Evolutionary conservation across 2,113 vertebrate species (phyloP), one percentile per base, ranked within the genome.

Genomic region (Jaculus jaculus): DNA sequence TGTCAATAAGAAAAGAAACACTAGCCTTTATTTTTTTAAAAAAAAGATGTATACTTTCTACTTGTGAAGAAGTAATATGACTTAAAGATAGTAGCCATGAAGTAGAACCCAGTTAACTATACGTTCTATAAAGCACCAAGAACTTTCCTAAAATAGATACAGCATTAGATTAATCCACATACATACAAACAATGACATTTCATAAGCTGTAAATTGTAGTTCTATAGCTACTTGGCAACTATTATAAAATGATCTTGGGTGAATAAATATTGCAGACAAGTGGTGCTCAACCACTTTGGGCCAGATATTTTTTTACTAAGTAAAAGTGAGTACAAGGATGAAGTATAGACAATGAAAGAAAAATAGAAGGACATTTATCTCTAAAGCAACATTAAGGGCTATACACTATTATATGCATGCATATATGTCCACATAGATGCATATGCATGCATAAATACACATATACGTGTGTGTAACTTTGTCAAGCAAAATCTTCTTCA

Each of bases 51-150:
- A 77, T 21, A 69, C 8, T 88, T 87, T 82, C 71, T 47, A 10
- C 2, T 10, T 15, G n/a, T 37, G 7, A 3, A 68, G 8, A 30
- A 21, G 26, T 13, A 7, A 10, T 79, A 30, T 74, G 32, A 42
- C 34, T 65, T 16, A 83, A 51, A 74, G 21, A 28, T 21, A 34
- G 3, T 65, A 15, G 10, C 90, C 42, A 37, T 92, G 82, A 84
- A 17, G 21, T 30, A 0, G n/a, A 60, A 2, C 24, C 17, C 15
- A 86, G 21, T 3, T 10, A 34, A 5, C 3, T 68, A 3, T 5
- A 79, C 39, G 16, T 63, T 54, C 8, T 2, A 20, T 15, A 65
- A 73, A 90, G 26, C 28, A 12, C 8, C 39, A 88, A 65, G 32
- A n/a, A 20, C 47, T 9, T 61, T 90, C 37, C 34, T 39, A 0